Evolutionary conservation across 2,888 invertebrate genomes (phyloP).

Genomic region (Eupithecia subumbrata): DNA sequence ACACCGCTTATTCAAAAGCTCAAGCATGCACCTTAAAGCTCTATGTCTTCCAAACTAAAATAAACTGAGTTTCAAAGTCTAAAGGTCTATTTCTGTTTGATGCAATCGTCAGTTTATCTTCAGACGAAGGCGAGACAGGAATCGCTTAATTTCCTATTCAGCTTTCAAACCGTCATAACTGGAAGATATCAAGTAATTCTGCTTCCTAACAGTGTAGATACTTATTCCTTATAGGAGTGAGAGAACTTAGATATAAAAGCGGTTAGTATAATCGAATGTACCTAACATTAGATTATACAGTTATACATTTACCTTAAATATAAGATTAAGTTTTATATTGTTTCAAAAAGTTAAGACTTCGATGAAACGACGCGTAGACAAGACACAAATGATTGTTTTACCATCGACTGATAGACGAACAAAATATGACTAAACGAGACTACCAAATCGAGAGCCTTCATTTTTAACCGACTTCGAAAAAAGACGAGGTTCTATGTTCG

Average conservation of each 20-base stretch:
- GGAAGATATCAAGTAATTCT: slow-evolving; percentile 19
- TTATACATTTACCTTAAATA: background rate
- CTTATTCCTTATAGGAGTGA: slow-evolving; percentile 1
- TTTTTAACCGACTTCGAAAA: too few species aligned
- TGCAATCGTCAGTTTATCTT: slow-evolving; percentile 24
- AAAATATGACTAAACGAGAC: too few species aligned
- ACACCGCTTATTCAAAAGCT: slow-evolving; percentile 38
- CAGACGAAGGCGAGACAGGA: slow-evolving; percentile 29
- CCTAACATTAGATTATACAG: background rate
- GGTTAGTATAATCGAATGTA: background rate
- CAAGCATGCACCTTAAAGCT: slow-evolving; percentile 22
- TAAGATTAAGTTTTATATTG: background rate
- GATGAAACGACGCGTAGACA: background rate
- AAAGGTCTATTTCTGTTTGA: slow-evolving; percentile 15
- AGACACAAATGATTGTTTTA: background rate
- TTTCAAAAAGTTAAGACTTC: background rate
- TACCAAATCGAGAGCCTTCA: too few species aligned
- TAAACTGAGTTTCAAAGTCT: background rate
- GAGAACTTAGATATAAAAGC: background rate
- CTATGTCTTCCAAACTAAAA: slow-evolving; percentile 18
- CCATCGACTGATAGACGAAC: too few species aligned
- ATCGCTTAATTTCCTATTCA: slow-evolving; percentile 32
- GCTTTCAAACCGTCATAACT: slow-evolving; percentile 25
- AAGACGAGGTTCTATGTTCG: too few species aligned
- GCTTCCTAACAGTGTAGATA: slow-evolving; percentile 11